Conservation (phyloP, 2,797 vertebrate species). For the Cynodonichthys magdalenae region DNA sequence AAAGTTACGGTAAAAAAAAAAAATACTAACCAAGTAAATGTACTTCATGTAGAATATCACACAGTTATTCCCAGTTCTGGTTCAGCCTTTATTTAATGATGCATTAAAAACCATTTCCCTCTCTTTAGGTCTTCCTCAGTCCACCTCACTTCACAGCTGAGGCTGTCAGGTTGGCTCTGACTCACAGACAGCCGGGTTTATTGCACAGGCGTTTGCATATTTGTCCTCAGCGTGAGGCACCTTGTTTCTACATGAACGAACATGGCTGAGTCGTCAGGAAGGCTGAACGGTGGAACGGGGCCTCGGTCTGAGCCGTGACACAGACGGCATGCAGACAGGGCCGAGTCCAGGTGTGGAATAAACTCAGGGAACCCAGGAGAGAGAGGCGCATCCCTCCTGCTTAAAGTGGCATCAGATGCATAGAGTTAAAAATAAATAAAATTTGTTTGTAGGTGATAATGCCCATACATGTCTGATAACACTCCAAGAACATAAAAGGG, state of each 20-base stretch:
- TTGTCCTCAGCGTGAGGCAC: conserved; percentile 65
- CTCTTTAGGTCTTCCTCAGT: conserved; percentile 2
- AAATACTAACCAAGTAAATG: too few species aligned
- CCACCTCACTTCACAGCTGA: conserved; percentile 9
- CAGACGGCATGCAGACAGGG: conserved; percentile 52
- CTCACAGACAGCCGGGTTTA: conserved; percentile 32
- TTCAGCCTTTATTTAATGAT: conserved; percentile 29
- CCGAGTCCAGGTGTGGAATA: conserved; percentile 48
- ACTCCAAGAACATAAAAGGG: conserved; percentile 21
- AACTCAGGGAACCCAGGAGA: conserved; percentile 16
- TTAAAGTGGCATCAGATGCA: conserved; percentile 61
- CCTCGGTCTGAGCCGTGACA: conserved; percentile 29
- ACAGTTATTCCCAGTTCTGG: conserved; percentile 10
- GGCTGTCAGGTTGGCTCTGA: conserved; percentile 4
- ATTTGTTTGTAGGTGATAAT: conserved; percentile 21
- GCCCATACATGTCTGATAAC: conserved; percentile 12
- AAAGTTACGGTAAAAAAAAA: too few species aligned
- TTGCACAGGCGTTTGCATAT: conserved; percentile 57
- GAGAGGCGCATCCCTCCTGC: conserved; percentile 40
- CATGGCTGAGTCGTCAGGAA: conserved; percentile 69
- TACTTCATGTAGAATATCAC: not conserved
- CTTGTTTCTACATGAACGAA: conserved; percentile 74
- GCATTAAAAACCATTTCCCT: conserved; percentile 24
- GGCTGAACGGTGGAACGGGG: conserved; percentile 66
- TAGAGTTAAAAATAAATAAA: conserved; percentile 43